Evolutionary conservation across 2,797 vertebrate species (phyloP).

Genomic region (Hypotaenidia philippensis): DNA sequence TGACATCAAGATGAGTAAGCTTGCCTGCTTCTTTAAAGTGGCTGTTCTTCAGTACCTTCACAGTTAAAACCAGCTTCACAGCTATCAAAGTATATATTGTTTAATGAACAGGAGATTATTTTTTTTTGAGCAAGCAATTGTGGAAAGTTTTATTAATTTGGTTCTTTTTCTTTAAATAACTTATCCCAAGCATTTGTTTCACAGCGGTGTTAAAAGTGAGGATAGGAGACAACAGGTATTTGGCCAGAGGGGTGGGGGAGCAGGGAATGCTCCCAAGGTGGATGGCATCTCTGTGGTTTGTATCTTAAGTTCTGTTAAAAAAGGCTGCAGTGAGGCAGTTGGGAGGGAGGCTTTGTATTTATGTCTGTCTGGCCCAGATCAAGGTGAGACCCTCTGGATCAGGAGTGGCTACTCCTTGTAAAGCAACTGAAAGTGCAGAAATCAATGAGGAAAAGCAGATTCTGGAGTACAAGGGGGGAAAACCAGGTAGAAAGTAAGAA

Average conservation of each 20-base stretch:
- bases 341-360: not conserved
- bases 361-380: accelerated
- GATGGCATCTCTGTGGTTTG: not conserved
- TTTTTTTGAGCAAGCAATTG: not conserved
- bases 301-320: not conserved
- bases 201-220: accelerated
- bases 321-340: not conserved
- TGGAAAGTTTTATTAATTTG: not conserved
- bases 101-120: too few species aligned
- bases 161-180: not conserved
- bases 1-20: not conserved
- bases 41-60: not conserved
- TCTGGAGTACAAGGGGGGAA: not conserved
- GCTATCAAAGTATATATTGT: accelerated
- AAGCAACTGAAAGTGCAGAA: not conserved
- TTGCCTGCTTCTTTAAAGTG: not conserved
- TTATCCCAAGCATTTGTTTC: not conserved
- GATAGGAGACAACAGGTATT: not conserved
- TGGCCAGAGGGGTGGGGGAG: not conserved
- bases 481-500: not conserved
- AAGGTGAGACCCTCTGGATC: not conserved
- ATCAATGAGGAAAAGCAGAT: not conserved
- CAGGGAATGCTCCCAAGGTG: not conserved
- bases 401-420: not conserved
- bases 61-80: not conserved